A percentile compares a stretch with the other conserved stretches of the same genome.
phyloP scores from a whole-genome alignment of 2,888 invertebrate species.

The Hemistola chrysoprasaria region DNA sequence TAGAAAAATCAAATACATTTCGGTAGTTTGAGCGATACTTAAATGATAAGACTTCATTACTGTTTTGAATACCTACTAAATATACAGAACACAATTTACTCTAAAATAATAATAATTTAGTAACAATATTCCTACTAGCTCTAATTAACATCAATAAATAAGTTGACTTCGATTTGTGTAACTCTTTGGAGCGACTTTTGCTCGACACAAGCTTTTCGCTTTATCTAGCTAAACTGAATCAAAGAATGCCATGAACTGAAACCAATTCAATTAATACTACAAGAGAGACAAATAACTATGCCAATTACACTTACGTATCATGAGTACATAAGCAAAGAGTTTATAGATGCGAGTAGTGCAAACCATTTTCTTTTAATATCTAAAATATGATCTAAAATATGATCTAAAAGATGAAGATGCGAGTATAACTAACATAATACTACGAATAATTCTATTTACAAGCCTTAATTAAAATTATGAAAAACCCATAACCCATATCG shows the following conservation, averaged over 20 bases:
- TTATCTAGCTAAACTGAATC: slow-evolving; percentile 6
- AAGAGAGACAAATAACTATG: too few species aligned
- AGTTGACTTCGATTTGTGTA: slow-evolving; percentile 70
- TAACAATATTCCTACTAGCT: slow-evolving; percentile 67
- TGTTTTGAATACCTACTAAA: slow-evolving; percentile 61
- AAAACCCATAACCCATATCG: slow-evolving; percentile 39
- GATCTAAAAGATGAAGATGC: too few species aligned
- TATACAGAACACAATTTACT: slow-evolving; percentile 74
- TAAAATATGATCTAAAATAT: too few species aligned
- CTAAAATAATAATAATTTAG: slow-evolving; percentile 74
- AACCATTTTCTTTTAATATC: too few species aligned
- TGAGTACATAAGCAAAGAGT: too few species aligned
- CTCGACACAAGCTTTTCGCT: slow-evolving; percentile 16
- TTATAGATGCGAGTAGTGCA: too few species aligned
- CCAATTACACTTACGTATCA: too few species aligned
- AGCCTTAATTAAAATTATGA: slow-evolving; percentile 26
- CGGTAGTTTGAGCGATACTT: slow-evolving; percentile 65
- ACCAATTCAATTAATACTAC: too few species aligned
- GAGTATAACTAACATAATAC: too few species aligned
- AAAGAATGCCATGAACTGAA: slow-evolving; percentile 1
- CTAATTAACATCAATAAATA: slow-evolving; percentile 77
- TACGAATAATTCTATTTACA: slow-evolving; percentile 31
- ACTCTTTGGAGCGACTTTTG: slow-evolving; percentile 52
- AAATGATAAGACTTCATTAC: slow-evolving; percentile 61
- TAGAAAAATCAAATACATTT: slow-evolving; percentile 39